Percentiles rank a stretch among this genome's conserved stretches.
Evolutionary conservation across 1,140 invertebrate species (phyloP).

Genomic region (Papilio polytes): DNA sequence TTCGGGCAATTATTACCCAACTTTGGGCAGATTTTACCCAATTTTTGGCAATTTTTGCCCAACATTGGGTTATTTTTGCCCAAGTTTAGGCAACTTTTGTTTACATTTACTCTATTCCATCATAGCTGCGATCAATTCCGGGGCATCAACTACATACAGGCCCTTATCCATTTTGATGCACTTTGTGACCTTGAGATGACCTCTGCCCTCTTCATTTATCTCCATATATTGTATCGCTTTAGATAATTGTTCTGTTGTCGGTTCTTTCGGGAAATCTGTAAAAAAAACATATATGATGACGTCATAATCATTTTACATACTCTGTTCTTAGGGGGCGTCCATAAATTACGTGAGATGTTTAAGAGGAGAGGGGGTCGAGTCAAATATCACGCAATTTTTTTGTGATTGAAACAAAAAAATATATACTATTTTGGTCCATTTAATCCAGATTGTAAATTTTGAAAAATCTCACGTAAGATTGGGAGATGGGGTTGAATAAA

Average conservation of each 20-base stretch:
- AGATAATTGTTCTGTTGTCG: conserved; percentile 44
- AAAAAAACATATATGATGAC: neutral
- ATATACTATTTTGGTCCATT: too few relatives aligned
- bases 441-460: too few relatives aligned
- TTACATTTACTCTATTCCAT: neutral
- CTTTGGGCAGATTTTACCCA: neutral
- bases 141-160: conserved; percentile 52
- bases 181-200: conserved; percentile 41
- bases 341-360: too few relatives aligned
- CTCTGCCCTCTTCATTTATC: conserved; percentile 48
- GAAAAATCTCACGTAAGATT: too few relatives aligned
- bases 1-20: neutral
- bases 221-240: conserved; percentile 47
- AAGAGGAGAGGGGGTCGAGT: too few relatives aligned
- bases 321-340: too few relatives aligned
- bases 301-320: too few relatives aligned
- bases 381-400: too few relatives aligned
- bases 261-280: conserved; percentile 55
- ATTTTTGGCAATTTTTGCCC: neutral
- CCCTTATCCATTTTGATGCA: conserved; percentile 44
- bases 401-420: too few relatives aligned
- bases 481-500: too few relatives aligned
- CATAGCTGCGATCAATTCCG: conserved; percentile 54
- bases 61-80: neutral
- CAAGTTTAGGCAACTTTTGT: neutral